Evolutionary conservation across 1,140 invertebrate species (phyloP), one percentile per base, ranked within the genome.

Genomic region (Lanistes nyassanus): DNA sequence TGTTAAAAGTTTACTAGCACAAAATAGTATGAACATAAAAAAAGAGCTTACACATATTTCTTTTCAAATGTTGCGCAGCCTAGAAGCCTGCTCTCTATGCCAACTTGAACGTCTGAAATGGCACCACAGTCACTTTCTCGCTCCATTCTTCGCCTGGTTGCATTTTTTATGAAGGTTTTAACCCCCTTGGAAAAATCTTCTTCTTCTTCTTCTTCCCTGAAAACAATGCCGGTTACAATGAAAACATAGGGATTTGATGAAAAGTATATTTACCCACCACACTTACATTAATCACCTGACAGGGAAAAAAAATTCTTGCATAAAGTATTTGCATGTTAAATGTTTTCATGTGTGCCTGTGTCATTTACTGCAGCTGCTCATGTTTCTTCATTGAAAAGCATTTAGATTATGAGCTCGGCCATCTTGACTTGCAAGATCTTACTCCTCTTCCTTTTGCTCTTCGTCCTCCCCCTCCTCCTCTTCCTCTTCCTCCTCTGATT

Each of bases 41-140:
- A 21, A 23, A 55, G 19, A 11, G 76, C 85, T 82, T 84, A 89
- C 89, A 87, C 82, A 84, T 84, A 89, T 80, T 89, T 89, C 76
- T 89, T 90, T 62, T 88, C 86, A 78, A 86, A 89, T n/a, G 88
- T 88, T 7, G 82, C 81, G 79, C 85, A 85, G 5, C 83, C 89
- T 13, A 89, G 81, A n/a, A 90, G 81, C 74, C 87, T 84, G 53
- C 86, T 87, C 68, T 90, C 88, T 56, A 88, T 82, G 1, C 88
- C 86, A 37, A 89, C 76, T 62, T 77, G 4, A 83, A 73, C 62
- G 74, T 75, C 21, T 76, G 73, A 71, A 80, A 71, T 71, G 23
- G 71, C 56, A 26, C 72, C 69, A 2, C 42, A 53, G 2, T 82
- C 69, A 0, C 42, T 51, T 69, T 80, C 75, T 34, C 83, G 58